phyloP scores from a whole-genome alignment of 2,113 vertebrate species.

The Myiopsitta monachus region DNA sequence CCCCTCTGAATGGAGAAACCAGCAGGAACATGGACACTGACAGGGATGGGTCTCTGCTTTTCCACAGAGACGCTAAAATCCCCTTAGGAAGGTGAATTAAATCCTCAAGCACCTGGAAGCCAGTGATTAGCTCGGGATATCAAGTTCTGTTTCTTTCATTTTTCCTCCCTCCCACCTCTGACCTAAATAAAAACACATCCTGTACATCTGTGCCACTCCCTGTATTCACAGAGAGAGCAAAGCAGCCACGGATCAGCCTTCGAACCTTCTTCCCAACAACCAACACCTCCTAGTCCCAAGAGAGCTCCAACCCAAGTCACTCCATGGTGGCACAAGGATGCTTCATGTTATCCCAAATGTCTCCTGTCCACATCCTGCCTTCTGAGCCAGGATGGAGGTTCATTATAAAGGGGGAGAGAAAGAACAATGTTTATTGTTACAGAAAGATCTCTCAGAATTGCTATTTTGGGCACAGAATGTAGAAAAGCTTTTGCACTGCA shows the following conservation, averaged over 20 bases:
- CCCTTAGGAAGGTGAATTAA: not conserved
- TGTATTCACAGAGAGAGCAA: not conserved
- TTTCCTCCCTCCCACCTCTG: not conserved
- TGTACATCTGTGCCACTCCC: conserved; percentile 9
- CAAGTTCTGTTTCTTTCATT: not conserved
- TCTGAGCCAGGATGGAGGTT: not conserved
- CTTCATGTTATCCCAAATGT: not conserved
- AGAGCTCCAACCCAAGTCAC: not conserved
- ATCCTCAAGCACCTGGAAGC: not conserved
- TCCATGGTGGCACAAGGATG: not conserved
- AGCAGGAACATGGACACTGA: not conserved
- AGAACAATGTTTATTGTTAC: not conserved
- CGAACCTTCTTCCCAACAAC: not conserved
- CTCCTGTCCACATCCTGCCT: not conserved
- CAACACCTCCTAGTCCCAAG: not conserved
- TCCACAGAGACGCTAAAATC: not conserved
- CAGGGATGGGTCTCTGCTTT: not conserved
- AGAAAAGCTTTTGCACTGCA: not conserved
- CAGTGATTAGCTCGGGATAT: not conserved
- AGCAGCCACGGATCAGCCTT: not conserved
- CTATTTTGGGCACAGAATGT: not conserved
- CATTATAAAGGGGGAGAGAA: not conserved
- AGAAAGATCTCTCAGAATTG: not conserved
- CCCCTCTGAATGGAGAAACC: not conserved
- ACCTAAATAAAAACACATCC: conserved; percentile 29